phyloP scores from a whole-genome alignment of 2,888 invertebrate species.

The Drosophila tanythrix region DNA sequence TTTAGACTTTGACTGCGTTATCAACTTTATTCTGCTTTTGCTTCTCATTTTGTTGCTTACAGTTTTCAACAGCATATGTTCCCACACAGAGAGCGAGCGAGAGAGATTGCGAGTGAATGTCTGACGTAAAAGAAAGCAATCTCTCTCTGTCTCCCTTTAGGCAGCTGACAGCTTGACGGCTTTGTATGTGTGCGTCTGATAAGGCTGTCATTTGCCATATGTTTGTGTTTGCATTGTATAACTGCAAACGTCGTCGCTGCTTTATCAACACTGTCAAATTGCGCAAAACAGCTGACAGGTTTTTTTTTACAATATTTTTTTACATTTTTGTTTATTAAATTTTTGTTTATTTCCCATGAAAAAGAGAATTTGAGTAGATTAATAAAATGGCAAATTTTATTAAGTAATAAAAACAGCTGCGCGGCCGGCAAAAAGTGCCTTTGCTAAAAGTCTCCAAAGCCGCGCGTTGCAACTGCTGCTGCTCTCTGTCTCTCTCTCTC shows the following conservation, averaged over 20 bases:
- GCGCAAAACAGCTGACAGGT: conserved; percentile 61
- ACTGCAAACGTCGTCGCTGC: conserved; percentile 27
- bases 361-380: background rate
- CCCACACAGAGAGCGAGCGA: conserved; percentile 2
- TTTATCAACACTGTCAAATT: conserved; percentile 35
- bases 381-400: conserved; percentile 15
- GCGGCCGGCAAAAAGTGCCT: conserved; percentile 53
- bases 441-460: conserved; percentile 74
- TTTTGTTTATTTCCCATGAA: background rate
- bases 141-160: conserved; percentile 11
- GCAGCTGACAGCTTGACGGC: conserved; percentile 65
- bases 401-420: conserved; percentile 43
- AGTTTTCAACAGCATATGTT: conserved; percentile 61
- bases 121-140: conserved; percentile 53
- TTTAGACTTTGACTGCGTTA: conserved; percentile 46
- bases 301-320: conserved; percentile 14
- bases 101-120: conserved; percentile 4
- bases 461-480: conserved; percentile 53
- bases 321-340: background rate
- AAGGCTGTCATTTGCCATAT: conserved; percentile 53
- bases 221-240: conserved; percentile 52
- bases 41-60: background rate
- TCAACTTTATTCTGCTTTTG: conserved; percentile 21
- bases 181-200: conserved; percentile 31
- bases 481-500: background rate